Percentiles rank a stretch among this genome's conserved stretches.
Evolutionary conservation across 2,888 invertebrate species (phyloP).

Genomic region (Ophioninae sp.): DNA sequence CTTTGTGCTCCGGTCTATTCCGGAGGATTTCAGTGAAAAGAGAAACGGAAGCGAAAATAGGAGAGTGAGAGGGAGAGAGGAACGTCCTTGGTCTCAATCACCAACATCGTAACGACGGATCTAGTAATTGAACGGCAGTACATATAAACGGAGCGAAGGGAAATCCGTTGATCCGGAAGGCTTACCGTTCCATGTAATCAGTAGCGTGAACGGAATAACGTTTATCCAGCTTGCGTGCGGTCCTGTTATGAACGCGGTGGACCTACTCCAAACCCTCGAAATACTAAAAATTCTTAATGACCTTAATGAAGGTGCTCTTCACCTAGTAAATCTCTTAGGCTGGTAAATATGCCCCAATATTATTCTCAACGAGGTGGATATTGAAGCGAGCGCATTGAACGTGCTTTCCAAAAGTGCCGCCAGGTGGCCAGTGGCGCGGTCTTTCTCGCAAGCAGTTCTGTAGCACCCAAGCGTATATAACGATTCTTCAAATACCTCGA

Average conservation of each 20-base stretch:
- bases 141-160: not conserved
- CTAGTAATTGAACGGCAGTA: conserved; percentile 14
- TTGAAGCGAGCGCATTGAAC: too few relatives aligned
- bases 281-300: not conserved
- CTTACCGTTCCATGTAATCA: not conserved
- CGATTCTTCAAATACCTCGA: too few relatives aligned
- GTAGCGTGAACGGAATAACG: not conserved
- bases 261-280: not conserved
- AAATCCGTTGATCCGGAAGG: not conserved
- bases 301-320: too few relatives aligned
- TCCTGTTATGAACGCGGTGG: not conserved
- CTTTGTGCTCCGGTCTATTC: conserved; percentile 9
- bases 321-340: too few relatives aligned
- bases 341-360: too few relatives aligned
- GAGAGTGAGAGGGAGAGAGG: not conserved
- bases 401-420: too few relatives aligned
- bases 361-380: too few relatives aligned
- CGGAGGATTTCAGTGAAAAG: not conserved
- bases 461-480: too few relatives aligned
- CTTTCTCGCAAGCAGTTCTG: too few relatives aligned
- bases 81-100: conserved; percentile 16
- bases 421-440: too few relatives aligned
- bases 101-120: not conserved
- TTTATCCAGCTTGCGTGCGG: not conserved
- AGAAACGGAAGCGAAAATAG: not conserved